These are phyloP conservation scores for Colaptes auratus DNA, from an alignment of 2,113 vertebrate genomes.

Conservation along the genomic window DNA sequence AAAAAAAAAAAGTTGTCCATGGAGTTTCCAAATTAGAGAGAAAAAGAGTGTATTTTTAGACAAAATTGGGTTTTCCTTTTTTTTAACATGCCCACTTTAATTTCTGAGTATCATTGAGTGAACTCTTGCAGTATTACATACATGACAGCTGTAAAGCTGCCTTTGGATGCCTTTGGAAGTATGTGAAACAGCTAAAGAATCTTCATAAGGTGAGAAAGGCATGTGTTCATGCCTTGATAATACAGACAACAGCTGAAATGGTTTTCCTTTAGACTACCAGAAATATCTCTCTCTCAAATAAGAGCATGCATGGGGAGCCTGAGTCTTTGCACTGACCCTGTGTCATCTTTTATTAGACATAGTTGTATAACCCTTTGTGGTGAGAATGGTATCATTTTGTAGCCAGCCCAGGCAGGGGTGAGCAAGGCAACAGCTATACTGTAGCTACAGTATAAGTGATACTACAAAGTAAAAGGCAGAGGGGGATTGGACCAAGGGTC, in stretches of 20 bases:
- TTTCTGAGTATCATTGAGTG: fast-evolving
- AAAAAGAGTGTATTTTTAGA: background rate
- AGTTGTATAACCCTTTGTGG: background rate
- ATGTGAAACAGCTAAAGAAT: background rate
- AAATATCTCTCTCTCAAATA: background rate
- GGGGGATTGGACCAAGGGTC: background rate
- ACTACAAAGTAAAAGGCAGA: background rate
- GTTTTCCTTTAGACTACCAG: background rate
- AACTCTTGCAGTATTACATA: background rate
- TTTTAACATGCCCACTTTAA: background rate
- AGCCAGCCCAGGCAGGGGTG: background rate
- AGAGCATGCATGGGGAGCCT: background rate
- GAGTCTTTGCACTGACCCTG: background rate
- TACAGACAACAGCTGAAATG: slow-evolving; percentile 20
- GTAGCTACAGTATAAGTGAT: background rate
- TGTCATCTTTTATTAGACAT: background rate
- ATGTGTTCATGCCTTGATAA: background rate
- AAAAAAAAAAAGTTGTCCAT: background rate
- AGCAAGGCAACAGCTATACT: background rate
- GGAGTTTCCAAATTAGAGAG: background rate
- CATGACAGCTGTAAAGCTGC: background rate
- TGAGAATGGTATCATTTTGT: background rate
- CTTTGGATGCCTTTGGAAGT: background rate
- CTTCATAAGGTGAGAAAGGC: background rate
- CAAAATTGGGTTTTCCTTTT: background rate